Evolutionary conservation across 2,888 invertebrate species (phyloP).

Genomic region (Catocala sponsa): DNA sequence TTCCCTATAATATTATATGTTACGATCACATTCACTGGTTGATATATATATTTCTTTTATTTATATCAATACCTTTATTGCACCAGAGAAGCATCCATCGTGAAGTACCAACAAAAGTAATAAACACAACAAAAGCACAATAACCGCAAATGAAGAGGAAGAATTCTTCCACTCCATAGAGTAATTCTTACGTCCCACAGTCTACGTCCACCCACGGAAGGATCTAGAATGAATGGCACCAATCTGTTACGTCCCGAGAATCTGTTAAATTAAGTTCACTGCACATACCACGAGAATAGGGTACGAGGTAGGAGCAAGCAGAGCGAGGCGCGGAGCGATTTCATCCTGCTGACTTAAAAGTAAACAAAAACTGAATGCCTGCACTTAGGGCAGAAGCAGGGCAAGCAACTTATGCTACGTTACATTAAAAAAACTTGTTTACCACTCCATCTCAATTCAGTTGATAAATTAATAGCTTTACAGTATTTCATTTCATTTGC

Average conservation of each 20-base stretch:
- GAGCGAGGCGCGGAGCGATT: not conserved
- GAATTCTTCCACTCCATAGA: slow-evolving; percentile 11
- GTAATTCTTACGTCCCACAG: slow-evolving; percentile 10
- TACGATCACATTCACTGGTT: too few species aligned
- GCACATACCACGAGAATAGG: slow-evolving; percentile 21
- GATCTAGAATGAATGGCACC: slow-evolving; percentile 32
- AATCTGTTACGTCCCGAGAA: slow-evolving; percentile 39
- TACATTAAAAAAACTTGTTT: too few species aligned
- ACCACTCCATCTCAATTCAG: too few species aligned
- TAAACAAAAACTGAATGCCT: too few species aligned
- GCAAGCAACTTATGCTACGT: too few species aligned
- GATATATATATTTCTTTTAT: too few species aligned
- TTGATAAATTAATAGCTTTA: too few species aligned
- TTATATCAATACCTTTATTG: too few species aligned
- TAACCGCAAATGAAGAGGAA: slow-evolving; percentile 14
- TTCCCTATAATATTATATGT: too few species aligned
- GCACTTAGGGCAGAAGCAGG: too few species aligned
- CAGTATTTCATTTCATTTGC: too few species aligned
- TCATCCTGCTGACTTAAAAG: not conserved
- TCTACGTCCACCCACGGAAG: slow-evolving; percentile 7
- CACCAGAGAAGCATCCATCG: too few species aligned
- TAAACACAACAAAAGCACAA: slow-evolving; percentile 6
- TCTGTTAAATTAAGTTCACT: slow-evolving; percentile 47
- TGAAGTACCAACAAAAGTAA: slow-evolving; percentile 6
- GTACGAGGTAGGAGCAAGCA: not conserved